Percentiles rank a stretch among this genome's conserved stretches.
These are phyloP conservation scores for Lacerta viridis DNA, from an alignment of 2,797 vertebrate genomes.

Conservation along the genomic window DNA sequence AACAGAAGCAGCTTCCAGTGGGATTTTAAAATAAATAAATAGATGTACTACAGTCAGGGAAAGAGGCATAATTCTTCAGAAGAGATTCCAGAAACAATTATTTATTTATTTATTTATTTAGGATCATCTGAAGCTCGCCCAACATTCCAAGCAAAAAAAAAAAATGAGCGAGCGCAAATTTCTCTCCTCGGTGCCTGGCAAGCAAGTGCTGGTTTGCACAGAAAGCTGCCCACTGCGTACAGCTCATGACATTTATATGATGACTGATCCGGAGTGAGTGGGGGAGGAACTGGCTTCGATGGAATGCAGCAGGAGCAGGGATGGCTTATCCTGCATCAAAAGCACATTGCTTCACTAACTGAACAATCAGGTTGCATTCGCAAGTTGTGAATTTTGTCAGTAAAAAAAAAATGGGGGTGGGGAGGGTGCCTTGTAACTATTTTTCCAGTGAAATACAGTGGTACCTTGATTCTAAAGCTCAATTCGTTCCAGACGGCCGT, in stretches of 20 bases:
- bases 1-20: conserved; percentile 13
- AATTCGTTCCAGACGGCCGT: too few relatives aligned
- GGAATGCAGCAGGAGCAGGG: background rate
- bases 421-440: background rate
- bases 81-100: conserved; percentile 14
- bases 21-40: background rate
- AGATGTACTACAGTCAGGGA: conserved; percentile 18
- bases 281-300: conserved; percentile 15
- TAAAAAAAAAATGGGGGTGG: background rate
- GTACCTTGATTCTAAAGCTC: too few relatives aligned
- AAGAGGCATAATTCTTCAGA: conserved; percentile 30
- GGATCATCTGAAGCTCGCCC: conserved; percentile 1
- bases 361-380: background rate
- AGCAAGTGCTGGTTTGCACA: background rate
- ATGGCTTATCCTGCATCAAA: background rate
- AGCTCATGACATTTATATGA: conserved; percentile 19
- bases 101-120: too few relatives aligned
- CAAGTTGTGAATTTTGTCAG: background rate
- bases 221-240: accelerated
- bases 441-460: background rate
- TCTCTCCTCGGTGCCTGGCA: background rate
- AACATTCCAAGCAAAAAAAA: conserved; percentile 10
- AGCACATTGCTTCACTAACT: background rate
- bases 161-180: background rate
- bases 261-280: background rate